These are phyloP conservation scores for Tenebrio molitor DNA, from an alignment of 1,140 invertebrate genomes.

Conservation along the genomic window DNA sequence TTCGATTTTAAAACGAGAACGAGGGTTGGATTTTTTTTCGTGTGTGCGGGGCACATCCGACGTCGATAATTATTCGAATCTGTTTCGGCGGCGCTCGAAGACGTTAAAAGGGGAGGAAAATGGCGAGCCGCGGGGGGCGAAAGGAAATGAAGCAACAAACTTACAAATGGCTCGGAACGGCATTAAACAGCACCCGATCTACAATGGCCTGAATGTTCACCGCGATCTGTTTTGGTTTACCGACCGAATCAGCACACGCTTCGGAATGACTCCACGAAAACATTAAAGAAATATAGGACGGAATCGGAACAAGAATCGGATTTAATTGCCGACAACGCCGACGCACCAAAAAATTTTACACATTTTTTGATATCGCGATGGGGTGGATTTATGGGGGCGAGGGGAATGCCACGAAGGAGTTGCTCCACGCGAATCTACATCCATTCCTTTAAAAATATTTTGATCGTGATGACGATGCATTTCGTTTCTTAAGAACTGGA, in stretches of 20 bases:
- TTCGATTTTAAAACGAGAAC: neutral
- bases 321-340: slow-evolving; percentile 26
- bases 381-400: no score
- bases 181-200: slow-evolving; percentile 61
- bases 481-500: no score
- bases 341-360: no score
- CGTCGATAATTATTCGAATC: slow-evolving; percentile 10
- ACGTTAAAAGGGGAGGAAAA: slow-evolving; percentile 20
- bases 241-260: slow-evolving; percentile 58
- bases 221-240: slow-evolving; percentile 62
- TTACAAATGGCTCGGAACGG: slow-evolving; percentile 62
- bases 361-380: no score
- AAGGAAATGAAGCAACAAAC: slow-evolving; percentile 62
- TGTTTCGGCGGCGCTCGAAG: neutral
- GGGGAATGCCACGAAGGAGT: no score
- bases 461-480: no score
- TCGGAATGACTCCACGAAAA: slow-evolving; percentile 33
- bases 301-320: slow-evolving; percentile 1
- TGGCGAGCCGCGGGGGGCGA: slow-evolving; percentile 28
- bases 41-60: no score
- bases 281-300: slow-evolving; percentile 23
- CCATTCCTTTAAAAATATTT: no score
- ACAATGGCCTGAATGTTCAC: slow-evolving; percentile 55
- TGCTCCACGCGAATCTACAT: no score
- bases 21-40: neutral